Conservation (phyloP, 1,140 invertebrate genomes). For the Drosophila ogumai region DNA sequence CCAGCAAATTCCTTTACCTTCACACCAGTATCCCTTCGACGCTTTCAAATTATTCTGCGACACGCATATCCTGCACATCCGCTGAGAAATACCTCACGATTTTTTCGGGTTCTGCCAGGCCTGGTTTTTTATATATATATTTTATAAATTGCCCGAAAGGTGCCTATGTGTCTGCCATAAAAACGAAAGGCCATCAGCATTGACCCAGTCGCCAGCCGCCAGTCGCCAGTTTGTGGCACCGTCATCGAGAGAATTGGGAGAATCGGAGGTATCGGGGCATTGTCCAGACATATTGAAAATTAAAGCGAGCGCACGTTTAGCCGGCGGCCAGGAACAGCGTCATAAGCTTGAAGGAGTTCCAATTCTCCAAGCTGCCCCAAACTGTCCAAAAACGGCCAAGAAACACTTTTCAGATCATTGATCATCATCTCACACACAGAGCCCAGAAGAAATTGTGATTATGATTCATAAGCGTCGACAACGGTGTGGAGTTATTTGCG, state of each 20-base stretch:
- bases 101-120: slow-evolving; percentile 16
- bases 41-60: slow-evolving; percentile 44
- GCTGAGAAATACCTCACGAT: slow-evolving; percentile 28
- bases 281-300: slow-evolving; percentile 81
- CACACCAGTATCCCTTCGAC: slow-evolving; percentile 6
- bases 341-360: slow-evolving; percentile 54
- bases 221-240: slow-evolving; percentile 55
- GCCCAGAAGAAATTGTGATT: slow-evolving; percentile 72
- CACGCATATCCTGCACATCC: slow-evolving; percentile 46
- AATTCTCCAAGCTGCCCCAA: slow-evolving; percentile 28
- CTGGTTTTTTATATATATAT: slow-evolving; percentile 13
- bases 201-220: slow-evolving; percentile 71
- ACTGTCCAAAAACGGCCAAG: slow-evolving; percentile 35
- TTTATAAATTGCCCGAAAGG: slow-evolving; percentile 76
- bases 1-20: slow-evolving; percentile 7
- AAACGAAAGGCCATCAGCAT: slow-evolving; percentile 80
- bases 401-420: slow-evolving; percentile 83
- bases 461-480: slow-evolving; percentile 77
- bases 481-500: slow-evolving; percentile 14
- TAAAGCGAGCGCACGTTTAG: slow-evolving; percentile 80
- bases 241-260: slow-evolving; percentile 31
- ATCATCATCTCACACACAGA: slow-evolving; percentile 70
- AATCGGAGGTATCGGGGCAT: slow-evolving; percentile 26
- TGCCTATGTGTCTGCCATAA: slow-evolving; percentile 83
- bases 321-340: slow-evolving; percentile 58